These are phyloP conservation scores for Ambastaia sidthimunki DNA, from an alignment of 2,797 vertebrate genomes.

Conservation along the genomic window DNA sequence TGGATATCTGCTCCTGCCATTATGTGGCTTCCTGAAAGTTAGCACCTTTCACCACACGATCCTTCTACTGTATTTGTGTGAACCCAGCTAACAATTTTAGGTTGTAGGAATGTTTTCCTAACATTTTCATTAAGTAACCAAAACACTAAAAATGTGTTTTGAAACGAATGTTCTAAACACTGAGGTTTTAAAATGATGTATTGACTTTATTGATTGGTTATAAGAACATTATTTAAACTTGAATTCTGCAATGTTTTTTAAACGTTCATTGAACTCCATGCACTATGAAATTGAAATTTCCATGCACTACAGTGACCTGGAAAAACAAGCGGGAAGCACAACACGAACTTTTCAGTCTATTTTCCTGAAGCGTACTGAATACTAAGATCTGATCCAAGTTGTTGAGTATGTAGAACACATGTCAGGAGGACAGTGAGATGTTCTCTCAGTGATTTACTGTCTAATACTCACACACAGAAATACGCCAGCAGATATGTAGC, in stretches of 20 bases:
- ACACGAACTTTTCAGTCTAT: background rate
- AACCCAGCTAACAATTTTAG: too few species aligned
- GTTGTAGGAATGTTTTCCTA: too few species aligned
- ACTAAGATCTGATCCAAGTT: constrained; percentile 6
- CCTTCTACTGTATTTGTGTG: background rate
- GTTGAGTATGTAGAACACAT: constrained; percentile 45
- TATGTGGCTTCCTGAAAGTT: constrained; percentile 32
- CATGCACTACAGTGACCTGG: background rate
- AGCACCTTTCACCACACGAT: background rate
- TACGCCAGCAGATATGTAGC: constrained; percentile 62
- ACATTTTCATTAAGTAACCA: too few species aligned
- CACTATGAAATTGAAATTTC: too few species aligned
- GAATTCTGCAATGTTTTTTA: too few species aligned
- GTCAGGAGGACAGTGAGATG: constrained; percentile 41
- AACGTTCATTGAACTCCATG: too few species aligned
- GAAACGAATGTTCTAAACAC: too few species aligned
- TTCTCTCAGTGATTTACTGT: constrained; percentile 52
- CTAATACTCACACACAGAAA: constrained; percentile 53
- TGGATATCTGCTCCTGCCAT: constrained; percentile 24
- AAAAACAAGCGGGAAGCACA: background rate
- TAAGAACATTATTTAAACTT: too few species aligned
- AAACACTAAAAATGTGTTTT: too few species aligned
- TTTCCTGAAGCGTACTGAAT: constrained; percentile 22
- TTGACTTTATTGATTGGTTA: too few species aligned
- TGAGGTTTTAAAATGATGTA: too few species aligned